These are phyloP conservation scores for Sericinus montela DNA, from an alignment of 2,888 invertebrate species.

Conservation along the genomic window DNA sequence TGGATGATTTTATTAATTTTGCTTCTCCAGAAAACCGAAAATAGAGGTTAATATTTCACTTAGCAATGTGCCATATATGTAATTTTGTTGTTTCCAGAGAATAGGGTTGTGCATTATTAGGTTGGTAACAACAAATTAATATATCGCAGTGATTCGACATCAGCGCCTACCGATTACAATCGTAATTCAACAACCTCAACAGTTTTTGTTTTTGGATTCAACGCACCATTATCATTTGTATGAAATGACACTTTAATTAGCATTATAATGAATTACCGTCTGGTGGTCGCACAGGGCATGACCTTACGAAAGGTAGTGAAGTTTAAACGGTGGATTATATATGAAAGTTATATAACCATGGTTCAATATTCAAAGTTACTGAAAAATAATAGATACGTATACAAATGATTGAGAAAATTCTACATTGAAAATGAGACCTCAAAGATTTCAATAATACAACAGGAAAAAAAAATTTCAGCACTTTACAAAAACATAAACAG, in stretches of 20 bases:
- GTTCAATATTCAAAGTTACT: background rate
- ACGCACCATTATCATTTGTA: constrained; percentile 23
- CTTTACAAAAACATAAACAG: no score
- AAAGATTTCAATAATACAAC: no score
- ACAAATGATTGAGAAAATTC: no score
- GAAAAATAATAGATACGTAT: no score
- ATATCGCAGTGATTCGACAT: constrained; percentile 23
- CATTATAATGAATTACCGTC: constrained; percentile 26
- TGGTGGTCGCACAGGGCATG: constrained; percentile 28
- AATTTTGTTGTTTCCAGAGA: no score
- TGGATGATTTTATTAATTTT: no score
- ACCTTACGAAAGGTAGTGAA: constrained; percentile 24
- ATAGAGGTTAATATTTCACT: no score
- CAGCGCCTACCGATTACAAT: constrained; percentile 13
- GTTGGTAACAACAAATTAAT: constrained; percentile 20
- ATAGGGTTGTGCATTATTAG: background rate
- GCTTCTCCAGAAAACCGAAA: no score
- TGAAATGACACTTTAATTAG: constrained; percentile 22
- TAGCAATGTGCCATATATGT: no score
- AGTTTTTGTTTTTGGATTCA: constrained; percentile 20
- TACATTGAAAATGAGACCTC: no score
- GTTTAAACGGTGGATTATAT: background rate
- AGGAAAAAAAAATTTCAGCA: no score
- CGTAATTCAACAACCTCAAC: constrained; percentile 28
- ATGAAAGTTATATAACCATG: constrained; percentile 2